phyloP scores from a whole-genome alignment of 2,797 vertebrate genomes.

The Cuculus canorus region DNA sequence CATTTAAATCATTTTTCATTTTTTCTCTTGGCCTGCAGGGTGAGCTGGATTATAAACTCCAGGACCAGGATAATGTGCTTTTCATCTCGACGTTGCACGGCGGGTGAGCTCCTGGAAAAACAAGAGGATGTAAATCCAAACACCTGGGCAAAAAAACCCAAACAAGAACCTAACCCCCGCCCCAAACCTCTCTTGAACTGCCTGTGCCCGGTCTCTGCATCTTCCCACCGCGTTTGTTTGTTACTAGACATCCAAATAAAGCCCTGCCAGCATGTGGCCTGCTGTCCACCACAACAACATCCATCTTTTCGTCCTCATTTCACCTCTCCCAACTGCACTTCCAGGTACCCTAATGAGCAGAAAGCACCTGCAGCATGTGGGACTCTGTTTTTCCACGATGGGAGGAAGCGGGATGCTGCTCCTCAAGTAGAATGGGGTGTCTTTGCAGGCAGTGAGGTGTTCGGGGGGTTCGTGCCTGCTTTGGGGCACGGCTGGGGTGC shows the following conservation, averaged over 20 bases:
- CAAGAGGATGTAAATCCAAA: slow-evolving; percentile 13
- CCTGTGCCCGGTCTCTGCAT: background rate
- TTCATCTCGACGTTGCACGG: slow-evolving; percentile 98
- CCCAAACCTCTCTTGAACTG: slow-evolving; percentile 37
- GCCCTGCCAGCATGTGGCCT: background rate
- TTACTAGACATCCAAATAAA: slow-evolving; percentile 42
- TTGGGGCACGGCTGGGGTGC: background rate
- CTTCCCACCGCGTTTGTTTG: background rate
- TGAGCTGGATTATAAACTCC: slow-evolving; percentile 91
- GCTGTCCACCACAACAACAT: background rate
- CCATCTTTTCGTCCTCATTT: slow-evolving; percentile 38
- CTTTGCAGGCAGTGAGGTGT: background rate
- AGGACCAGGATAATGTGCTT: slow-evolving; percentile 92
- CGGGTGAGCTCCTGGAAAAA: slow-evolving; percentile 79
- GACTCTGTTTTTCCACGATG: background rate
- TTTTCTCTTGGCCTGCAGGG: slow-evolving; percentile 81
- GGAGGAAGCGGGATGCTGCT: background rate
- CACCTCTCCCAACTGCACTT: slow-evolving; percentile 24
- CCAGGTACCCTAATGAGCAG: slow-evolving; percentile 3
- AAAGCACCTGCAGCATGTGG: background rate
- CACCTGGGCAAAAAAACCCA: background rate
- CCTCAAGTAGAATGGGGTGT: background rate
- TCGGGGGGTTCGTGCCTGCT: background rate
- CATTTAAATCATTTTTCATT: slow-evolving; percentile 4
- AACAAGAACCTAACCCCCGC: slow-evolving; percentile 22